Percentiles rank a stretch among this genome's conserved stretches.
Conservation (phyloP, 1,140 invertebrate genomes). For the Ostrea edulis region DNA sequence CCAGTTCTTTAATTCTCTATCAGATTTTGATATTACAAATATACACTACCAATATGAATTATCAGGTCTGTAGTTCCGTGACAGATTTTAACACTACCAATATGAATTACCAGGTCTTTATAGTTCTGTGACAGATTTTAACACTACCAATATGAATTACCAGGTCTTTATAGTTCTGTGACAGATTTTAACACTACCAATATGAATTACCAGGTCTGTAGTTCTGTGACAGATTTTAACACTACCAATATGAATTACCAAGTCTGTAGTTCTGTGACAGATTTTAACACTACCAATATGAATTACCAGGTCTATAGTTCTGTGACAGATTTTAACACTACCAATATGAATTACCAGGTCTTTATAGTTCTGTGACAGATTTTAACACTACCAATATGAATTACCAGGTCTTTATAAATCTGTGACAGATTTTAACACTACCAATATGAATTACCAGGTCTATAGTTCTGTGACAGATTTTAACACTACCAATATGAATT, state of each 20-base stretch:
- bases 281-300: too few relatives aligned
- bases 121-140: too few relatives aligned
- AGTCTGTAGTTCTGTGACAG: neutral
- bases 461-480: neutral
- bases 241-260: neutral
- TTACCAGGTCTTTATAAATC: conserved; percentile 88
- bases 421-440: too few relatives aligned
- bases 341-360: neutral
- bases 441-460: neutral
- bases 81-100: too few relatives aligned
- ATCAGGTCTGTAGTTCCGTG: neutral
- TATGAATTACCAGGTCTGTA: conserved; percentile 84
- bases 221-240: too few relatives aligned
- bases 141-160: neutral
- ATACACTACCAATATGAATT: neutral
- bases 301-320: conserved; percentile 86
- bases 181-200: too few relatives aligned
- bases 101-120: conserved; percentile 84
- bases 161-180: neutral
- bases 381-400: neutral
- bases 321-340: too few relatives aligned
- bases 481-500: neutral
- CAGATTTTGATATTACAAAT: too few relatives aligned
- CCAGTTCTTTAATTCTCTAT: too few relatives aligned
- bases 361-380: neutral